phyloP scores from a whole-genome alignment of 2,888 invertebrate genomes.

The Synanthedon tipuliformis region DNA sequence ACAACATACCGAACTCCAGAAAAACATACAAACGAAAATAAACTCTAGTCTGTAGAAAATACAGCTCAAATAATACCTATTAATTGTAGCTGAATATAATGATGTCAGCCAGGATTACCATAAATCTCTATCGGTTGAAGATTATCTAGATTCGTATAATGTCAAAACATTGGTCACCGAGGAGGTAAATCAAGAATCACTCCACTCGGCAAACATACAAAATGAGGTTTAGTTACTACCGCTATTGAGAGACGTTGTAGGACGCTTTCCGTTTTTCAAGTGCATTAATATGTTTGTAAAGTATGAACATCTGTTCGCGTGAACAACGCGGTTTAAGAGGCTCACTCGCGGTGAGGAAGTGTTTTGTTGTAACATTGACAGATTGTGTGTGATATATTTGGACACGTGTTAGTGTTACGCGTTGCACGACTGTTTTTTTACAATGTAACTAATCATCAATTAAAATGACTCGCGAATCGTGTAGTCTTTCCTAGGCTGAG shows the following conservation, averaged over 20 bases:
- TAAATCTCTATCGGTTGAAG: slow-evolving; percentile 22
- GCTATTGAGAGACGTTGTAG: no score
- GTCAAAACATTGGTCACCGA: slow-evolving; percentile 28
- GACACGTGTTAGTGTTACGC: background rate
- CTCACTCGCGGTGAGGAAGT: no score
- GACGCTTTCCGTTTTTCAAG: background rate
- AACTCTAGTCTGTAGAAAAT: background rate
- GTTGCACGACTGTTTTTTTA: background rate
- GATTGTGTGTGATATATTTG: background rate
- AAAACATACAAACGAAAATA: no score
- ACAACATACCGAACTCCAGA: no score
- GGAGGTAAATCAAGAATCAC: slow-evolving; percentile 22
- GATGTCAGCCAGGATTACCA: background rate
- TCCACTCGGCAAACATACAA: background rate
- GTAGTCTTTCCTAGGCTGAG: no score
- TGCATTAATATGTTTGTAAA: background rate
- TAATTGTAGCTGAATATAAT: background rate
- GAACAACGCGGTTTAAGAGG: no score
- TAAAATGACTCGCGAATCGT: no score
- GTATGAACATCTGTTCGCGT: background rate
- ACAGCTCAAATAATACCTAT: background rate
- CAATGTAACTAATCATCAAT: no score
- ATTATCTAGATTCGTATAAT: slow-evolving; percentile 17
- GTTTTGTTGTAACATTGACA: background rate
- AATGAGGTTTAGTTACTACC: no score